Evolutionary conservation across 2,888 invertebrate species (phyloP).

Genomic region (Neuroscelio doddi): DNA sequence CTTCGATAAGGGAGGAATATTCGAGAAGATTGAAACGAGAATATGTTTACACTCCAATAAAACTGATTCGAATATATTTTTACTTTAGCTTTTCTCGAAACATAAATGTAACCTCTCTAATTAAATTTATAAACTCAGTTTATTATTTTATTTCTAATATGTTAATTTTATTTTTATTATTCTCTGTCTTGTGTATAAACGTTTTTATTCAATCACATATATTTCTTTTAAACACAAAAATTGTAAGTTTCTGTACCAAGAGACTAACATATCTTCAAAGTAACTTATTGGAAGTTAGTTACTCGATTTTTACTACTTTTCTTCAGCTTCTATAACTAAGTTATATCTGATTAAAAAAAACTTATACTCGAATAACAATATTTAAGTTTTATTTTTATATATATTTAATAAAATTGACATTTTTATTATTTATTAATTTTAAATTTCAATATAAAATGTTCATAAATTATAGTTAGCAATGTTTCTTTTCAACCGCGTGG

Average conservation of each 20-base stretch:
- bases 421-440: too few relatives aligned
- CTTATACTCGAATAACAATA: too few relatives aligned
- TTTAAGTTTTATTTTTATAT: too few relatives aligned
- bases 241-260: slow-evolving; percentile 17
- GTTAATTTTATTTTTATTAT: too few relatives aligned
- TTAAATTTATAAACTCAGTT: too few relatives aligned
- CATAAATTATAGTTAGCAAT: too few relatives aligned
- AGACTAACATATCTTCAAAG: slow-evolving; percentile 44
- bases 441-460: too few relatives aligned
- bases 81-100: neutral
- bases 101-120: too few relatives aligned
- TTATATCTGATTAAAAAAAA: slow-evolving; percentile 24
- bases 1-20: slow-evolving; percentile 38
- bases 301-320: slow-evolving; percentile 19
- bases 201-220: slow-evolving; percentile 12
- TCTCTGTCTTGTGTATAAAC: too few relatives aligned
- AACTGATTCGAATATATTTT: slow-evolving; percentile 13
- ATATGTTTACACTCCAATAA: slow-evolving; percentile 18
- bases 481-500: slow-evolving; percentile 29
- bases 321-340: slow-evolving; percentile 22
- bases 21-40: slow-evolving; percentile 25
- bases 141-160: too few relatives aligned
- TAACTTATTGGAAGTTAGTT: slow-evolving; percentile 42
- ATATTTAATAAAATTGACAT: too few relatives aligned
- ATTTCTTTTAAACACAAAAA: slow-evolving; percentile 24